phyloP scores from a whole-genome alignment of 2,797 vertebrate species.

The Mareca strepera region DNA sequence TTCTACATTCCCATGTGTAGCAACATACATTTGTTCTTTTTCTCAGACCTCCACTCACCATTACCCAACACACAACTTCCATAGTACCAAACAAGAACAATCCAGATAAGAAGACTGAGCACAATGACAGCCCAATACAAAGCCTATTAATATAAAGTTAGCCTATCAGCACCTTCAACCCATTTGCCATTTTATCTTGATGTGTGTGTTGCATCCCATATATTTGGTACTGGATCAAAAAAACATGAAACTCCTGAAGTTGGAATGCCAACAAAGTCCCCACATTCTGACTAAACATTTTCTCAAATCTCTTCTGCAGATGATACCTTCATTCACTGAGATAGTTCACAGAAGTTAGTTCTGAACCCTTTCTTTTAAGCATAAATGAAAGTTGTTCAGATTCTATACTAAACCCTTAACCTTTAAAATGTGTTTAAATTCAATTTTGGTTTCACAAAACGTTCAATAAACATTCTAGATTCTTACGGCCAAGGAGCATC shows the following conservation, averaged over 20 bases:
- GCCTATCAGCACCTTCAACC: neutral
- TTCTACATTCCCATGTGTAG: neutral
- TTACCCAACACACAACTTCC: neutral
- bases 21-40: neutral
- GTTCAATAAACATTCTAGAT: neutral
- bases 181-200: neutral
- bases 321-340: fast-evolving
- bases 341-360: neutral
- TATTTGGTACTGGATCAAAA: too few species aligned
- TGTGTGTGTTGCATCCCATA: too few species aligned
- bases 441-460: neutral
- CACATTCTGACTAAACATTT: neutral
- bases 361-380: neutral
- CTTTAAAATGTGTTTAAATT: neutral
- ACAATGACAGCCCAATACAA: neutral
- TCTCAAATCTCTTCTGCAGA: neutral
- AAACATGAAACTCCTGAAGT: neutral
- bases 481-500: neutral
- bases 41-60: neutral
- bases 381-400: neutral
- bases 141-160: neutral
- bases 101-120: neutral
- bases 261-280: neutral
- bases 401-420: neutral
- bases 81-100: neutral